Evolutionary conservation across 2,797 vertebrate species (phyloP).

Genomic region (Tokudaia tokunoshimensis): DNA sequence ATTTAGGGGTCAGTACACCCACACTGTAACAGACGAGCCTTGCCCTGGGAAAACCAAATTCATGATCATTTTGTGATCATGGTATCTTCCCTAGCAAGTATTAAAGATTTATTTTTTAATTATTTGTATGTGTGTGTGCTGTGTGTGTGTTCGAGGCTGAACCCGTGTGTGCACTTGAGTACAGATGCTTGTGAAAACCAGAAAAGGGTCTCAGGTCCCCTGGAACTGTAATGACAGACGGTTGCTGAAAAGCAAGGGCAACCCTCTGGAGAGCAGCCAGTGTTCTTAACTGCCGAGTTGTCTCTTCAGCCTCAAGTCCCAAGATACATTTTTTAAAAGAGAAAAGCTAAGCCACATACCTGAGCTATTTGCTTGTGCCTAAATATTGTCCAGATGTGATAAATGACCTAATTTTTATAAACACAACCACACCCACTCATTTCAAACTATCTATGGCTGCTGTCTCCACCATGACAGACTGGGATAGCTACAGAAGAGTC

Average conservation of each 20-base stretch:
- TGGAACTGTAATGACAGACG: not conserved
- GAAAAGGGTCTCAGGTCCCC: not conserved
- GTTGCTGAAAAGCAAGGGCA: not conserved
- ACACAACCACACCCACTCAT: not conserved
- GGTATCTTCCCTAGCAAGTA: not conserved
- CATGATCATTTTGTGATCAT: not conserved
- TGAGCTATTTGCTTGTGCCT: not conserved
- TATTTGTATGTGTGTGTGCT: not conserved
- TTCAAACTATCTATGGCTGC: not conserved
- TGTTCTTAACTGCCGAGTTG: not conserved
- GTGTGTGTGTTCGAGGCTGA: no score
- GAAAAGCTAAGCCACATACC: not conserved
- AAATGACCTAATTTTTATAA: slow-evolving; percentile 22
- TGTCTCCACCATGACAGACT: not conserved
- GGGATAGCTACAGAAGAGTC: not conserved
- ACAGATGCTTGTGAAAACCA: not conserved
- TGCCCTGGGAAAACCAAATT: not conserved
- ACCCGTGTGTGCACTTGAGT: accelerated
- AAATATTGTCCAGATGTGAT: not conserved
- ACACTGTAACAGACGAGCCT: no score
- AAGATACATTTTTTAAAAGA: not conserved
- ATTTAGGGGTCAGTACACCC: not conserved
- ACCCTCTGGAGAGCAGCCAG: not conserved
- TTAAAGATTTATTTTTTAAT: not conserved
- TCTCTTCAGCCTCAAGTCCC: not conserved